Conservation (phyloP, 2,797 vertebrate genomes). For the Eulemur albifrons region DNA sequence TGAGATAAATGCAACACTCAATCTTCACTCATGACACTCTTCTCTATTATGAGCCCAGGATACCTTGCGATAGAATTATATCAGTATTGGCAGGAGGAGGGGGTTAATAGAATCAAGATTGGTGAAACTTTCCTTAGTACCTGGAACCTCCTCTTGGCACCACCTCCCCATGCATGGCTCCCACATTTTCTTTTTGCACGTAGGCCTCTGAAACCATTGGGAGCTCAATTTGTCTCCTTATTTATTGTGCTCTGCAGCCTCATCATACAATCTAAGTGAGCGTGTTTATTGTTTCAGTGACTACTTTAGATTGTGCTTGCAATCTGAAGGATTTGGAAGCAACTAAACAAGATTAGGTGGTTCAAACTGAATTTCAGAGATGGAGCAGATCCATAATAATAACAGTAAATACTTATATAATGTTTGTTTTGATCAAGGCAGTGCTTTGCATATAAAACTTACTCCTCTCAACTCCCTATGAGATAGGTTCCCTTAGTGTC, state of each 20-base stretch:
- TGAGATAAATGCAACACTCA: conserved; percentile 20
- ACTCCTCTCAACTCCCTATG: background rate
- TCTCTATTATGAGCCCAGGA: background rate
- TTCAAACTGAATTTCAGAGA: background rate
- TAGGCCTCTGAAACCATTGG: background rate
- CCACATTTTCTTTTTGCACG: background rate
- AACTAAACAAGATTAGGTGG: background rate
- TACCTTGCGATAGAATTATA: background rate
- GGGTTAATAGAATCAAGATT: background rate
- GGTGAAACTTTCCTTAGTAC: too few relatives aligned
- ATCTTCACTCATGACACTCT: background rate
- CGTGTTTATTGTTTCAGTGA: background rate
- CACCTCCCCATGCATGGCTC: background rate
- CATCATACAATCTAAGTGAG: background rate
- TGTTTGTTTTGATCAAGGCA: background rate
- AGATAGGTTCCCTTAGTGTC: background rate
- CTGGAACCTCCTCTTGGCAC: background rate
- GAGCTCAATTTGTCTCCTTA: background rate
- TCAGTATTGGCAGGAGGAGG: background rate
- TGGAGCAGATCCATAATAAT: background rate
- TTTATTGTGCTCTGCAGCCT: background rate
- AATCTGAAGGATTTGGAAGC: background rate
- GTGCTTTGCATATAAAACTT: background rate
- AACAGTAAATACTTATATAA: background rate
- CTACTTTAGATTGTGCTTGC: background rate